Percentiles rank a stretch among this genome's conserved stretches.
These are phyloP conservation scores for Nyctalus aviator DNA, from an alignment of 2,797 vertebrate genomes.

Conservation along the genomic window DNA sequence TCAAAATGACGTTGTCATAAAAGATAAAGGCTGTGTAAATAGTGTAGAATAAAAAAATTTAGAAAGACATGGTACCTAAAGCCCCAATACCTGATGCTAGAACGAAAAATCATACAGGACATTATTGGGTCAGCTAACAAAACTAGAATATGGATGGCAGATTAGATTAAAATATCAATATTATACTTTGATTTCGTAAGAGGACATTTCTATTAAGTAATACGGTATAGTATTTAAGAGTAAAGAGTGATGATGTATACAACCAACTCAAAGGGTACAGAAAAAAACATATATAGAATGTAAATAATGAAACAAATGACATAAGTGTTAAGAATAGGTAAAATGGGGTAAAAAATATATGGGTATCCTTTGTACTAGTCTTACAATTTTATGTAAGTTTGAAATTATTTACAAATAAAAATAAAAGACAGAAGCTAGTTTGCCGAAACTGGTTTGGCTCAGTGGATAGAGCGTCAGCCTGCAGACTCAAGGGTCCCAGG, in stretches of 20 bases:
- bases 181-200: not conserved
- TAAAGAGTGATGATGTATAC: not conserved
- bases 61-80: not conserved
- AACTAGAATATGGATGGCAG: not conserved
- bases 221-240: not conserved
- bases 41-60: not conserved
- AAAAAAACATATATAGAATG: not conserved
- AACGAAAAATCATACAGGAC: not conserved
- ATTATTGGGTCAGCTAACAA: not conserved
- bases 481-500: no score
- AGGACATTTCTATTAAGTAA: not conserved
- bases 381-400: conserved; percentile 13
- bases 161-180: not conserved
- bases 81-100: not conserved
- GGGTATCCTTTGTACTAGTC: not conserved
- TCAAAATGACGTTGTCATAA: not conserved
- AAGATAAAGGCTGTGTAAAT: not conserved
- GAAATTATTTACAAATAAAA: conserved; percentile 28
- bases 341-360: not conserved
- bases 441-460: not conserved
- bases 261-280: not conserved
- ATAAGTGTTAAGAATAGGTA: not conserved
- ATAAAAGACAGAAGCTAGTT: not conserved
- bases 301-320: not conserved
- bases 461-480: no score